Conservation (phyloP, 2,797 vertebrate genomes). For the Chelmon rostratus region DNA sequence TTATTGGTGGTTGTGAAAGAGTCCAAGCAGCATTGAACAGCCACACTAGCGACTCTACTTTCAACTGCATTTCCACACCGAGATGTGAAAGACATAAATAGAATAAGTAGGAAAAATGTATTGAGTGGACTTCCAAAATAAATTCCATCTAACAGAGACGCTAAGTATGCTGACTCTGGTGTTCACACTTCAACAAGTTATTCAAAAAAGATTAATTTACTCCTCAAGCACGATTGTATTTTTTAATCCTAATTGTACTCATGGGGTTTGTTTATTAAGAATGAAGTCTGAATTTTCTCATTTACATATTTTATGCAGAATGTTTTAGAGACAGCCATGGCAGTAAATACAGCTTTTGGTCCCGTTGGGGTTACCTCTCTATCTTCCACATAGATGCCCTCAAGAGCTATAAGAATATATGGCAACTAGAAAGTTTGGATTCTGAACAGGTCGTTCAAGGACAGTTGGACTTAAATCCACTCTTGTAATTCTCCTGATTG, state of each 20-base stretch:
- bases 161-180: conserved; percentile 7
- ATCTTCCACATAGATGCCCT: not conserved
- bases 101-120: not conserved
- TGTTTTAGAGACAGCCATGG: not conserved
- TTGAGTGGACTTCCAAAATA: conserved; percentile 12
- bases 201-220: conserved; percentile 16
- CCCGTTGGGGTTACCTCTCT: not conserved
- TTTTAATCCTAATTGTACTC: conserved; percentile 11
- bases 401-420: too few relatives aligned
- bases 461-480: not conserved
- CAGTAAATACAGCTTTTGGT: conserved; percentile 9
- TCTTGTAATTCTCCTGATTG: not conserved
- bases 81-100: not conserved
- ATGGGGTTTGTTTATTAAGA: conserved; percentile 3
- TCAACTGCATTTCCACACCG: not conserved
- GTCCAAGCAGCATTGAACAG: not conserved
- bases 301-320: conserved; percentile 3
- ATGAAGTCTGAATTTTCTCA: conserved; percentile 1
- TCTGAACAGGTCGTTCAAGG: not conserved
- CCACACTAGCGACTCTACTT: not conserved
- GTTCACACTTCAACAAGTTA: not conserved
- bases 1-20: not conserved
- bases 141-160: not conserved
- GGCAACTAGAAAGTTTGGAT: not conserved
- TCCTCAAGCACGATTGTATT: conserved; percentile 7